Conservation (phyloP, 2,797 vertebrate genomes). For the Eurystomus glaucurus region DNA sequence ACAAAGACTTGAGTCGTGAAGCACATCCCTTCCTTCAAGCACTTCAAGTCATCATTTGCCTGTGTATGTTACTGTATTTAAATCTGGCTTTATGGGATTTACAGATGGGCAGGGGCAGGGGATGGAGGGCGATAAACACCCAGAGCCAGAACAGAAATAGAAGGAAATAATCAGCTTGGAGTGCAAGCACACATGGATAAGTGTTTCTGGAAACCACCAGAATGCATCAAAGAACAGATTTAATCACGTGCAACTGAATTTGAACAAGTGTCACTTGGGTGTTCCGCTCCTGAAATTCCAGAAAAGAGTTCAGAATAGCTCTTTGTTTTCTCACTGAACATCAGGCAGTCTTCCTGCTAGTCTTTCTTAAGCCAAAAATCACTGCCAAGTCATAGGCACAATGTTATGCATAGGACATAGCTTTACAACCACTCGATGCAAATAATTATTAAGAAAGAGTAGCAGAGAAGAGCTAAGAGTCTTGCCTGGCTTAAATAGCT, state of each 20-base stretch:
- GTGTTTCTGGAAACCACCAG: not conserved
- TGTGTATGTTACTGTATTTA: not conserved
- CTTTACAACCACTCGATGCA: not conserved
- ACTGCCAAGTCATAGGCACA: not conserved
- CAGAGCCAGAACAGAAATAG: conserved; percentile 29
- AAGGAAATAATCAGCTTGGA: not conserved
- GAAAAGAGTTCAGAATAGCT: not conserved
- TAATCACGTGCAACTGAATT: not conserved
- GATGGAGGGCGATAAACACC: not conserved
- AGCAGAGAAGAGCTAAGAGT: not conserved
- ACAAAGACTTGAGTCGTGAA: conserved; percentile 7
- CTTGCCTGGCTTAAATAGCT: not conserved
- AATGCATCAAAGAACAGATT: not conserved
- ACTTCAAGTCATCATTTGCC: conserved; percentile 16
- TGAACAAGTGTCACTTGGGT: not conserved
- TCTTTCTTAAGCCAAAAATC: not conserved
- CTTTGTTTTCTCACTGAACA: not conserved
- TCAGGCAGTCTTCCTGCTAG: not conserved
- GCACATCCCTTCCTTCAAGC: conserved; percentile 44
- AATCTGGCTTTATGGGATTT: conserved; percentile 32
- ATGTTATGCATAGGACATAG: not conserved
- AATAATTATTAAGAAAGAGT: not conserved
- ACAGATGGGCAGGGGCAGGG: conserved; percentile 56
- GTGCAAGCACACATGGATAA: not conserved
- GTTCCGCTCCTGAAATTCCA: conserved; percentile 2